A percentile compares a stretch with the other conserved stretches of the same genome.
These are phyloP conservation scores for Hyperopisus bebe DNA, from an alignment of 2,113 vertebrate species.

Conservation along the genomic window DNA sequence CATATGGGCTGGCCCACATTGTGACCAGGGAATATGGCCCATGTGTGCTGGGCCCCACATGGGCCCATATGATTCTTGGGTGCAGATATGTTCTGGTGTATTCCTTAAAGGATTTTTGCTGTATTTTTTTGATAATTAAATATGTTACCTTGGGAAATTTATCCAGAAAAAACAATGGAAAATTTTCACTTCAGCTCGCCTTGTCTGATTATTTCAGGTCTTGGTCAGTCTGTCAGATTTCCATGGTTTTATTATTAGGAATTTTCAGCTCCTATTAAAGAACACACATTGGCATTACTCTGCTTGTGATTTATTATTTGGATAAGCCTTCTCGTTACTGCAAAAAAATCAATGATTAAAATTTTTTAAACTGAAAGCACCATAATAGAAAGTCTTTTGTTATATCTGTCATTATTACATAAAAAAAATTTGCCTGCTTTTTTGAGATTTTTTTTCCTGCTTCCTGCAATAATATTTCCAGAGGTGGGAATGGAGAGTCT, in stretches of 20 bases:
- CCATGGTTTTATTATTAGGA: not conserved
- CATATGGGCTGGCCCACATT: no score
- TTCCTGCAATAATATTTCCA: not conserved
- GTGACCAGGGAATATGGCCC: no score
- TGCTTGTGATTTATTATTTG: not conserved
- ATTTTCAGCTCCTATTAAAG: not conserved
- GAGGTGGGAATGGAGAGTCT: not conserved
- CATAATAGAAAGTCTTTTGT: not conserved
- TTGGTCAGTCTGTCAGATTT: not conserved
- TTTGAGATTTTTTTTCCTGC: not conserved
- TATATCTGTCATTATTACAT: not conserved
- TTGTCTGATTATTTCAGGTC: not conserved
- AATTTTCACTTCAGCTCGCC: not conserved
- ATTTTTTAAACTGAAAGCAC: not conserved
- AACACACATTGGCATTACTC: not conserved
- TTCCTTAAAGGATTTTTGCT: not conserved
- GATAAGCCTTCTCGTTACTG: not conserved
- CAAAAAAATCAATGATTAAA: not conserved
- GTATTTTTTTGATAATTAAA: not conserved
- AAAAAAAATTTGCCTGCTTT: not conserved
- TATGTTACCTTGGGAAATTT: not conserved
- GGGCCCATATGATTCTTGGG: no score
- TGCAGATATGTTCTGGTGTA: not conserved
- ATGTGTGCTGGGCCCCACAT: no score
- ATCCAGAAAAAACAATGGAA: not conserved